Evolutionary conservation across 2,113 vertebrate genomes (phyloP).

Genomic region (Tichodroma muraria): DNA sequence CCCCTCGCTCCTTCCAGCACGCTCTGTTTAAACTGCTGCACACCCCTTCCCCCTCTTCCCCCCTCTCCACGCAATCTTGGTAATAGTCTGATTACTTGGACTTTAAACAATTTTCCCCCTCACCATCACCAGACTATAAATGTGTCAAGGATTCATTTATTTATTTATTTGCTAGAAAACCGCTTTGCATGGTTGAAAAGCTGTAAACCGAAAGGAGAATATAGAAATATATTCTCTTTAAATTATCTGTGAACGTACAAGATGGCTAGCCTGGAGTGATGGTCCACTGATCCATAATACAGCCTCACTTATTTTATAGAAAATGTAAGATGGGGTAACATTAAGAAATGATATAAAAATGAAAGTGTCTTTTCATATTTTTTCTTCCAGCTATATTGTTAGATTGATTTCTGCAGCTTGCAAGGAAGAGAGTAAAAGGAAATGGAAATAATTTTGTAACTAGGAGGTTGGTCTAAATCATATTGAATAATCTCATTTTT

Average conservation of each 20-base stretch:
- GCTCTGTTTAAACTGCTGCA: neutral
- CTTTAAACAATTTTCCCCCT: neutral
- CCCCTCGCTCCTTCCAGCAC: neutral
- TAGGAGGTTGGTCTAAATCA: neutral
- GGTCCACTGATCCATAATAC: neutral
- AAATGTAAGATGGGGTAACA: neutral
- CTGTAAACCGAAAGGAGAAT: neutral
- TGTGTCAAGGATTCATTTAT: neutral
- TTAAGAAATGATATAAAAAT: neutral
- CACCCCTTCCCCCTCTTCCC: neutral
- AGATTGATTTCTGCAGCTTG: neutral
- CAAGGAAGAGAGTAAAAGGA: neutral
- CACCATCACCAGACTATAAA: neutral
- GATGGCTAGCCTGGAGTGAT: neutral
- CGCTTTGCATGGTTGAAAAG: neutral
- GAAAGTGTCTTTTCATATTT: neutral
- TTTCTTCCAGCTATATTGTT: neutral
- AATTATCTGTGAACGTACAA: neutral
- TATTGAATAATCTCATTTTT: neutral
- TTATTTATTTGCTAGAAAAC: conserved; percentile 16
- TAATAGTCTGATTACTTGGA: neutral
- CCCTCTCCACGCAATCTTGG: neutral
- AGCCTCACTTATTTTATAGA: neutral
- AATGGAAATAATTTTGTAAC: neutral
- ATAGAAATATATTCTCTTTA: neutral